Evolutionary conservation across 2,797 vertebrate genomes (phyloP).

Genomic region (Crypturellus tataupa): DNA sequence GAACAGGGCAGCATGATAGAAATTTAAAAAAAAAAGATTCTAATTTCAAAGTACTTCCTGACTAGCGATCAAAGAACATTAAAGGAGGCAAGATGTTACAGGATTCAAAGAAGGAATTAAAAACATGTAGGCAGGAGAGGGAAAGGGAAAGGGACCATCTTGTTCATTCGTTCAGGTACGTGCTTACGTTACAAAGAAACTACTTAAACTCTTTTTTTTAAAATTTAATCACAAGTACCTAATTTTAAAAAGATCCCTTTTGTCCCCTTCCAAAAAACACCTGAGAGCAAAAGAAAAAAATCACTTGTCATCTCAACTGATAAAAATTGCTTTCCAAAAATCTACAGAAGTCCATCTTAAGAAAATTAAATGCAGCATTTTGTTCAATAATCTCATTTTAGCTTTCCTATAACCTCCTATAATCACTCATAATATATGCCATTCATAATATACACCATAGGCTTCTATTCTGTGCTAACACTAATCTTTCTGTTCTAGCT

Average conservation of each 20-base stretch:
- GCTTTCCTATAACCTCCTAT: background rate
- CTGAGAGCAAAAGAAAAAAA: background rate
- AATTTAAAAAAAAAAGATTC: background rate
- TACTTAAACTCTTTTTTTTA: fast-evolving
- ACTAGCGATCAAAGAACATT: background rate
- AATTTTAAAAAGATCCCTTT: background rate
- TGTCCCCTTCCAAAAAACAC: background rate
- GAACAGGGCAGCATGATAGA: background rate
- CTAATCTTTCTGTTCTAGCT: background rate
- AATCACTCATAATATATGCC: no score
- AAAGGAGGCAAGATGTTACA: background rate
- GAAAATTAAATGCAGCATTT: background rate
- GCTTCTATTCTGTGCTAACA: background rate
- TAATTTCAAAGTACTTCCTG: background rate
- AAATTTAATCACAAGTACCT: background rate
- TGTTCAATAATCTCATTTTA: background rate
- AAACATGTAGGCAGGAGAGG: background rate
- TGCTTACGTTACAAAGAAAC: background rate
- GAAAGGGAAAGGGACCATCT: background rate
- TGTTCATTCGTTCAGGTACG: background rate
- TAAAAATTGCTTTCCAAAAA: background rate
- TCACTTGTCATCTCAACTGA: background rate
- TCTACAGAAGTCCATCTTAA: background rate
- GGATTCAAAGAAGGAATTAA: background rate
- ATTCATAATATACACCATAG: fast-evolving